phyloP scores from a whole-genome alignment of 2,113 vertebrate genomes.

The Litocranius walleri region DNA sequence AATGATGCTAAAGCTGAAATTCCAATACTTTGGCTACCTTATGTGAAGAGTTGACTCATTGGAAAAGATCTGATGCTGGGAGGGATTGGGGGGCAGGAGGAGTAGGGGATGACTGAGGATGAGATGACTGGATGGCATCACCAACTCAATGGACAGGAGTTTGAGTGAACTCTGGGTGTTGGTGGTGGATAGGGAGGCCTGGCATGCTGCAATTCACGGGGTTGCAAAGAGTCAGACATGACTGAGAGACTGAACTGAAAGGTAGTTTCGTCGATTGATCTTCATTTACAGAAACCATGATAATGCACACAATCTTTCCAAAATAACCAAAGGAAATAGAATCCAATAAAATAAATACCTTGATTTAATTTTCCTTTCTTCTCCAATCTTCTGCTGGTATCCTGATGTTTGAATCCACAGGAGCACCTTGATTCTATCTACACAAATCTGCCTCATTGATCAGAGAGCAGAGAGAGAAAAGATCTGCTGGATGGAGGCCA shows the following conservation, averaged over 20 bases:
- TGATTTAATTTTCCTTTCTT: neutral
- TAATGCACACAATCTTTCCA: neutral
- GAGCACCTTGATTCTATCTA: neutral
- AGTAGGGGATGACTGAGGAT: fast-evolving
- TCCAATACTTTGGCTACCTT: no score
- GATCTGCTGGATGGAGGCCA: neutral
- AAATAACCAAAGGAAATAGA: neutral
- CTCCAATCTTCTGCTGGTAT: neutral
- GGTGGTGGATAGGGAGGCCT: no score
- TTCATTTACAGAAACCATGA: neutral
- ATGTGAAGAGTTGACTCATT: fast-evolving
- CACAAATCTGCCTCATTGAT: neutral
- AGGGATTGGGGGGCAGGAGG: no score
- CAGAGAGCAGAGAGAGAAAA: neutral
- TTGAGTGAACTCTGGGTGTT: fast-evolving
- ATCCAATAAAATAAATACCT: neutral
- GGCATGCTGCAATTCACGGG: no score
- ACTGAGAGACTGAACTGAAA: no score
- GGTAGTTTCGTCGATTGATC: no score
- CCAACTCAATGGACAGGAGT: no score
- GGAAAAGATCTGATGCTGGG: no score
- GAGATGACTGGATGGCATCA: no score
- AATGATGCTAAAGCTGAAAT: no score
- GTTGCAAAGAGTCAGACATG: no score
- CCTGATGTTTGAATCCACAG: neutral